Percentiles rank a stretch among this genome's conserved stretches.
Conservation (phyloP, 1,140 invertebrate genomes). For the Neodiprion virginianus region DNA sequence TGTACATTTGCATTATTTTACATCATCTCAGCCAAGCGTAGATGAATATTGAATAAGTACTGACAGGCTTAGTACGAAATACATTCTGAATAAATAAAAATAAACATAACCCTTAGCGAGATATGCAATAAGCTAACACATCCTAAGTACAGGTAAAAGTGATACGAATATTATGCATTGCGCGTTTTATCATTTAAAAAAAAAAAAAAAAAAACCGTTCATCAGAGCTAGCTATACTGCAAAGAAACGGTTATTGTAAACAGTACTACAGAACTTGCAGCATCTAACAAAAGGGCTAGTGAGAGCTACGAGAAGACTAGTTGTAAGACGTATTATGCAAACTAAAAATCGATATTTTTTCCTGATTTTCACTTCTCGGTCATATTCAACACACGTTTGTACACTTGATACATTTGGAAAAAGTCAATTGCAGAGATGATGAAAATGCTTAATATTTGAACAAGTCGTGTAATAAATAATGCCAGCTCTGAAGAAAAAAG, state of each 20-base stretch:
- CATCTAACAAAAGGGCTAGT: neutral
- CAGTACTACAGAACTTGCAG: neutral
- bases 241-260: neutral
- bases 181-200: neutral
- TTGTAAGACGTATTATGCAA: neutral
- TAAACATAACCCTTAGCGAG: neutral
- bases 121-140: neutral
- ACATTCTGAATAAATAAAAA: slow-evolving; percentile 5
- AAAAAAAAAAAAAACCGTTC: neutral
- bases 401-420: too few relatives aligned
- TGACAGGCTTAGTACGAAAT: neutral
- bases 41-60: too few relatives aligned
- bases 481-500: neutral
- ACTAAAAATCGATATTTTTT: neutral
- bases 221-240: neutral
- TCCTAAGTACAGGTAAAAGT: neutral
- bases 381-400: too few relatives aligned
- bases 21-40: neutral
- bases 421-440: too few relatives aligned
- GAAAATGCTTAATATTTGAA: too few relatives aligned
- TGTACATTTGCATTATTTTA: neutral
- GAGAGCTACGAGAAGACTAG: neutral
- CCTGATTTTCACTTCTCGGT: too few relatives aligned
- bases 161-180: slow-evolving; percentile 1
- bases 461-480: neutral